Percentiles rank a stretch among this genome's conserved stretches.
These are phyloP conservation scores for Brachylomia viminalis DNA, from an alignment of 2,888 invertebrate species.

Conservation along the genomic window DNA sequence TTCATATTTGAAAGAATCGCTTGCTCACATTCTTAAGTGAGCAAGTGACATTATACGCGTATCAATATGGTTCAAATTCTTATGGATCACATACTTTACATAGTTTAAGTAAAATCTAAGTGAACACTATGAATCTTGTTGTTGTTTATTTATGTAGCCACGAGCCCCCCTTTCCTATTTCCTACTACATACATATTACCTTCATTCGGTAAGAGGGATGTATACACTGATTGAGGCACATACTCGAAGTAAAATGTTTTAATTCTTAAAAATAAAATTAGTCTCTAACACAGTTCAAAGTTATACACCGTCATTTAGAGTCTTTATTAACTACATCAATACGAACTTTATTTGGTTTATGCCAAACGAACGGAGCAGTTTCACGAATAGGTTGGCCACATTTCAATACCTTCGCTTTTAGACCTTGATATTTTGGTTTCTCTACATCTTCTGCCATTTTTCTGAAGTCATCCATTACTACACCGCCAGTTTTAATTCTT, in stretches of 20 bases:
- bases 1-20: no score
- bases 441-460: conserved; percentile 15
- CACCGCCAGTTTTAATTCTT: neutral
- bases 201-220: no score
- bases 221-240: neutral
- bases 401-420: neutral
- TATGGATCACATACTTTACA: no score
- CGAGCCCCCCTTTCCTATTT: no score
- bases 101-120: no score
- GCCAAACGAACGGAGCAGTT: neutral
- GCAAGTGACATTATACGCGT: no score
- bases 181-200: no score
- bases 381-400: neutral
- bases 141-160: no score
- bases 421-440: neutral
- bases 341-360: neutral
- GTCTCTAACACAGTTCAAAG: neutral
- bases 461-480: conserved; percentile 11
- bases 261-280: neutral
- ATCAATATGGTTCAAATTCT: no score
- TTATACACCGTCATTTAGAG: conserved; percentile 9
- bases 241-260: neutral
- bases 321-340: neutral
- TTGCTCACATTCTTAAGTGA: no score
- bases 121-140: no score